phyloP scores from a whole-genome alignment of 1,140 invertebrate species.

The Drosophila repletoides region DNA sequence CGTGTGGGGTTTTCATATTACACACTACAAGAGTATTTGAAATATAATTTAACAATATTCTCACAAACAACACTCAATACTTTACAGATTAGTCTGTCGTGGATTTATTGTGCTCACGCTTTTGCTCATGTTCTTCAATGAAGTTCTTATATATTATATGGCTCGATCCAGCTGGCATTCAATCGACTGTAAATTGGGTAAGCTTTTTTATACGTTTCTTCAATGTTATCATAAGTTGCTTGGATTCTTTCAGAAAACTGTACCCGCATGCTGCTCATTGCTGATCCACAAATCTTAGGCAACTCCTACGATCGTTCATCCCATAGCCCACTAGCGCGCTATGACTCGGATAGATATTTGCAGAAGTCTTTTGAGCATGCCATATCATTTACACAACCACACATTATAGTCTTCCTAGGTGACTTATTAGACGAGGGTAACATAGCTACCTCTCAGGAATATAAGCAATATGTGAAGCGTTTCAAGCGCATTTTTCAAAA shows the following conservation, averaged over 20 bases:
- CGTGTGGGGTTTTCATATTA: too few relatives aligned
- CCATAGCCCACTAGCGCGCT: constrained; percentile 68
- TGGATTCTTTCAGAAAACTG: constrained; percentile 82
- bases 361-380: constrained; percentile 90
- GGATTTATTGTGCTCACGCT: constrained; percentile 63
- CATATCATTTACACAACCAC: constrained; percentile 88
- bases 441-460: constrained; percentile 87
- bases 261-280: constrained; percentile 90
- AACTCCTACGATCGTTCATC: constrained; percentile 82
- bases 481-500: constrained; percentile 88
- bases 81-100: constrained; percentile 65
- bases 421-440: constrained; percentile 97
- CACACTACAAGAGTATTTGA: too few relatives aligned
- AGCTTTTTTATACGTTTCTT: not conserved
- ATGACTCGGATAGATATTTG: constrained; percentile 86
- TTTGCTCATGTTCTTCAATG: constrained; percentile 73
- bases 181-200: constrained; percentile 75
- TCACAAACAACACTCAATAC: not conserved
- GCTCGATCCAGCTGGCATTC: constrained; percentile 84
- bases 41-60: not conserved
- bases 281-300: constrained; percentile 96
- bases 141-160: constrained; percentile 82
- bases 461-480: constrained; percentile 87
- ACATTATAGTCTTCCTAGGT: constrained; percentile 94
- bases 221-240: not conserved